Conservation (phyloP, 1,140 invertebrate genomes). For the Drosophila nebulosa region DNA sequence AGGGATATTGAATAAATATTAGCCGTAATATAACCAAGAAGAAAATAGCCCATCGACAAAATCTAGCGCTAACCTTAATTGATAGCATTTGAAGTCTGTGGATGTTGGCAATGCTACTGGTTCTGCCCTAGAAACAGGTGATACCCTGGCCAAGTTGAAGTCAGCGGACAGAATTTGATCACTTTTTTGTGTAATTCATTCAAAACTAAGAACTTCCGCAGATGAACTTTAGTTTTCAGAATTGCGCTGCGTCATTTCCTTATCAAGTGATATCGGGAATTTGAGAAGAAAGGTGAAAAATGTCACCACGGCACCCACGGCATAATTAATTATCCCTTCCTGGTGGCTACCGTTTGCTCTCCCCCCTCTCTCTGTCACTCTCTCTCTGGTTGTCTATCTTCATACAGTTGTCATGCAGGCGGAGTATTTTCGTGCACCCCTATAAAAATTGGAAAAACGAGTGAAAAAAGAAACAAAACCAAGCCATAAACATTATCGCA, state of each 20-base stretch:
- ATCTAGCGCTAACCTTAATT: no score
- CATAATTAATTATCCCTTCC: constrained; percentile 73
- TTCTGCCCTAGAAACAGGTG: no score
- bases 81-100: no score
- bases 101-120: no score
- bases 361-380: neutral
- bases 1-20: no score
- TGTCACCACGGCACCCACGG: constrained; percentile 52
- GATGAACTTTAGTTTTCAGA: constrained; percentile 28
- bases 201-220: constrained; percentile 23
- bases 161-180: neutral
- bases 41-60: no score
- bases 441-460: constrained; percentile 35
- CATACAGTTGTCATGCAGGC: constrained; percentile 57
- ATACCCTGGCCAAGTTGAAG: no score
- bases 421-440: constrained; percentile 53
- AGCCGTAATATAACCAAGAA: no score
- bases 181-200: neutral
- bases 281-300: constrained; percentile 50
- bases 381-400: neutral
- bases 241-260: constrained; percentile 70
- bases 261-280: constrained; percentile 37
- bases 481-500: constrained; percentile 73
- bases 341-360: constrained; percentile 28
- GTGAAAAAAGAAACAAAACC: constrained; percentile 14